A percentile compares a stretch with the other conserved stretches of the same genome.
These are phyloP conservation scores for Eumaeus atala DNA, from an alignment of 1,140 invertebrate species.

Conservation along the genomic window DNA sequence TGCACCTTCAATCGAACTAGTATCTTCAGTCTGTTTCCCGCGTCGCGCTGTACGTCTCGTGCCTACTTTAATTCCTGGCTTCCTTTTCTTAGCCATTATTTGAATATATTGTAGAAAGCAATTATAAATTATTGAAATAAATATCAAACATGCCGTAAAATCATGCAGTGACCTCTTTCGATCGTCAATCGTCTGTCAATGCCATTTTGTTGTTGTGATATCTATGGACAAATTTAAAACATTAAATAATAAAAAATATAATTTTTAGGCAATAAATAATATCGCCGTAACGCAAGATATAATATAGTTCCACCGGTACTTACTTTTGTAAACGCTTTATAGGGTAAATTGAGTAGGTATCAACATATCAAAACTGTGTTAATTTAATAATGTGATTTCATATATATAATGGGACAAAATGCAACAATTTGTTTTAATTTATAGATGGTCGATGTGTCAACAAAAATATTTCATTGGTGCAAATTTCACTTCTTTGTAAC, in stretches of 20 bases:
- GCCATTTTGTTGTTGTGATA: slow-evolving; percentile 29
- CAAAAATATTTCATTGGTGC: too few relatives aligned
- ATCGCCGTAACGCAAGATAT: too few relatives aligned
- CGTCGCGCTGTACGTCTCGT: slow-evolving; percentile 50
- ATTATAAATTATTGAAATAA: slow-evolving; percentile 17
- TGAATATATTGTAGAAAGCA: slow-evolving; percentile 39
- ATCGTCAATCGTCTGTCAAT: slow-evolving; percentile 45
- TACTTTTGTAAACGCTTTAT: background rate
- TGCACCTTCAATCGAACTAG: slow-evolving; percentile 34
- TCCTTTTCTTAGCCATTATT: slow-evolving; percentile 63
- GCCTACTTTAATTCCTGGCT: slow-evolving; percentile 44
- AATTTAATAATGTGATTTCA: background rate
- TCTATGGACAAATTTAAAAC: background rate
- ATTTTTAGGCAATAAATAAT: too few relatives aligned
- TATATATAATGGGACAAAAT: background rate
- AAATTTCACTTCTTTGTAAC: too few relatives aligned
- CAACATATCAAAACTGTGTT: slow-evolving; percentile 5
- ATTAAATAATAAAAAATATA: background rate
- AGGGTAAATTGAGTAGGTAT: background rate
- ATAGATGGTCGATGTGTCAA: too few relatives aligned
- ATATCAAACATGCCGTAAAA: slow-evolving; percentile 6
- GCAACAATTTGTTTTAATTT: too few relatives aligned
- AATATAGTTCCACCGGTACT: background rate
- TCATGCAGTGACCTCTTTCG: slow-evolving; percentile 54
- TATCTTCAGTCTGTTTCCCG: slow-evolving; percentile 41